These are phyloP conservation scores for Branchellion lobata DNA, from an alignment of 2,888 invertebrate species.

Conservation along the genomic window DNA sequence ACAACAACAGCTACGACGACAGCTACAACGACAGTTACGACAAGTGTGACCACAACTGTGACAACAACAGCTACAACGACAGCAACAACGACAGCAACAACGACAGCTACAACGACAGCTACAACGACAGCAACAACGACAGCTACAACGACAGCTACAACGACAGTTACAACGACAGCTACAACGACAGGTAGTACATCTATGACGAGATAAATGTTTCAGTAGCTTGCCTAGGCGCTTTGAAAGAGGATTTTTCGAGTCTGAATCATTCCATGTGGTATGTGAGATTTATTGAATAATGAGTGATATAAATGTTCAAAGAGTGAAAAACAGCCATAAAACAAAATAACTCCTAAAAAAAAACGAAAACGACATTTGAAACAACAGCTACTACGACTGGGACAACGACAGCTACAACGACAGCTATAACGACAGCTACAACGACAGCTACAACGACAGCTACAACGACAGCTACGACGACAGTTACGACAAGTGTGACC, in stretches of 20 bases:
- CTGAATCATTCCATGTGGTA: too few relatives aligned
- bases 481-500: neutral
- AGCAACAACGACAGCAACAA: neutral
- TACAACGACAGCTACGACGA: neutral
- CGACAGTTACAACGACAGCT: neutral
- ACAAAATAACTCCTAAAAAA: neutral
- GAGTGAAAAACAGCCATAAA: too few relatives aligned
- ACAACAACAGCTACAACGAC: neutral
- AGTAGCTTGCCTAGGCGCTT: too few relatives aligned
- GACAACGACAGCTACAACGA: neutral
- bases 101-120: neutral
- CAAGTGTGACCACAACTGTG: neutral
- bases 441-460: neutral
- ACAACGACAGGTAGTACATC: neutral
- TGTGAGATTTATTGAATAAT: too few relatives aligned
- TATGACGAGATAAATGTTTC: too few relatives aligned
- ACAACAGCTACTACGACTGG: neutral
- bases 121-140: neutral
- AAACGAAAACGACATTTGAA: neutral
- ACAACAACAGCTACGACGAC: too few relatives aligned
- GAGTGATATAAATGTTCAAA: too few relatives aligned
- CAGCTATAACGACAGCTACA: neutral
- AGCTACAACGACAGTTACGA: neutral
- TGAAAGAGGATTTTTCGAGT: too few relatives aligned
- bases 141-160: neutral